Percentiles rank a stretch among this genome's conserved stretches.
Conservation (phyloP, 2,797 vertebrate species). For the Knipowitschia caucasica region DNA sequence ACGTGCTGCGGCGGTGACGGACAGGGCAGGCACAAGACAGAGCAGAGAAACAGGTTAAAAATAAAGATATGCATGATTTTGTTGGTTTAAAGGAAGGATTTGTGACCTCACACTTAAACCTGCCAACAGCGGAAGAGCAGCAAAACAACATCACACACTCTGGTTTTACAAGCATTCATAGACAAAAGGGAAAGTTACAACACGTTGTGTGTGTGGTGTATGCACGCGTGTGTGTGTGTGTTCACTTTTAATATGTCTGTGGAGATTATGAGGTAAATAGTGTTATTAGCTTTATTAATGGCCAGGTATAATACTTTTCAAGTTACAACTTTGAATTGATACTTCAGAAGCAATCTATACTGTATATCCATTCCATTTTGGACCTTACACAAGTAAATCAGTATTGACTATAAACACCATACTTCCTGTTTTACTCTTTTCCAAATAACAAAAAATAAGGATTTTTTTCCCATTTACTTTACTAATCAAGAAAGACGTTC, state of each 20-base stretch:
- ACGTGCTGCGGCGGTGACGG: slow-evolving; percentile 76
- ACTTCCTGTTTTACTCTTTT: neutral
- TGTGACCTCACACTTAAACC: neutral
- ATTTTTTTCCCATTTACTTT: neutral
- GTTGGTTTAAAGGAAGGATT: neutral
- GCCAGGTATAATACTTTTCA: no score
- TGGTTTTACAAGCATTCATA: neutral
- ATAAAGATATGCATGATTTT: neutral
- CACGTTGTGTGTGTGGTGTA: no score
- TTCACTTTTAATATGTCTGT: no score
- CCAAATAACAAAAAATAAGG: neutral
- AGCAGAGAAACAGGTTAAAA: neutral
- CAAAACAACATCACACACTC: slow-evolving; percentile 1
- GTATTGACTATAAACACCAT: neutral
- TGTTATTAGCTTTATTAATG: no score
- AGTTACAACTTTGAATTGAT: no score
- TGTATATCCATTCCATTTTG: neutral
- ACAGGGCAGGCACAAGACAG: slow-evolving; percentile 55
- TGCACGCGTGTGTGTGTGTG: no score
- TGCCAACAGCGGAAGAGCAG: neutral
- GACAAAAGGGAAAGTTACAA: neutral
- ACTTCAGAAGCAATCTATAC: neutral
- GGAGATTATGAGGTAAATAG: no score
- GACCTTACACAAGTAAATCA: neutral
- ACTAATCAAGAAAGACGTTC: neutral